Evolutionary conservation across 2,888 invertebrate genomes (phyloP), one percentile per base, ranked within the genome.

Genomic region (Napeogenes inachia): DNA sequence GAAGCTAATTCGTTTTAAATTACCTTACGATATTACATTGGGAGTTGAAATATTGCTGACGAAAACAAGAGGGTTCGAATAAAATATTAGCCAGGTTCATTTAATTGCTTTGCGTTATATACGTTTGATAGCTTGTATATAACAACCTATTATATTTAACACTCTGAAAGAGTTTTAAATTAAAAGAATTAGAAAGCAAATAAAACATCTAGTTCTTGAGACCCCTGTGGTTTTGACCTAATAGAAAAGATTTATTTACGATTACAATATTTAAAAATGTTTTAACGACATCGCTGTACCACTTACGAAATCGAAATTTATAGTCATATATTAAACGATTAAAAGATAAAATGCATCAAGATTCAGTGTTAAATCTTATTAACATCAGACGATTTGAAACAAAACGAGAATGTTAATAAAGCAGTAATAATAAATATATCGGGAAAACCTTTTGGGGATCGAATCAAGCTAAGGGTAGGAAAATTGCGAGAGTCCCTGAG

Each of bases 1-100:
- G 88, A 82, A 81, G 83, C 89, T 90, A 90, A 90, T 90, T 90
- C 80, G 87, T 87, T 90, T 90, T 86, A 89, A 89, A 90, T 90
- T 90, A 85, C 87, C 84, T 89, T 89, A 88, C 86, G 86, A 88
- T 90, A 90, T 89, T 90, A 81, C 88, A 75, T 84, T 83, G 74
- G 73, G 79, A 78, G 80, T 82, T 88, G 81, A 87, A 85, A 85
- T 89, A 87, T 89, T 75, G 83, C 82, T 74, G 81, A 82, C 79
- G 85, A 85, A 86, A 85, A 87, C 82, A 81, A 72, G 81, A 85
- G 87, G 87, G 86, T 82, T 85, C 76, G 75, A 75, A 79, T 81
- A 79, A 83, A 80, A 81, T 83, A 84, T 82, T 77, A 73, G 56
- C 60, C 53, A 54, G 62, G 67, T 59, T 61, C 62, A 30, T 60